Evolutionary conservation across 2,113 vertebrate species (phyloP), one percentile per base, ranked within the genome.

Genomic region (Dissostichus mawsoni): DNA sequence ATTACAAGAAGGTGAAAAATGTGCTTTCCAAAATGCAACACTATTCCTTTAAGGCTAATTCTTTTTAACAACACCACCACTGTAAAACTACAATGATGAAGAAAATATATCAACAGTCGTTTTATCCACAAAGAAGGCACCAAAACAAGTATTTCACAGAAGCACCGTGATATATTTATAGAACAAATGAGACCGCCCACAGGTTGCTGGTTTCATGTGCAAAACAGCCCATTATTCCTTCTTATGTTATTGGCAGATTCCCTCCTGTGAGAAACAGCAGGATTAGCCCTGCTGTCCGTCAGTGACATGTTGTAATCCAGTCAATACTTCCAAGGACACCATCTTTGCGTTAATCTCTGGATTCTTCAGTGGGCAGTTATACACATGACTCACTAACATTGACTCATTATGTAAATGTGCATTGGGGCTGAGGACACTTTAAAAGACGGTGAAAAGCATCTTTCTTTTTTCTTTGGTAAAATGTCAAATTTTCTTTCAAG

Each of bases 251-350:
- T 25, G 47, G 57, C 81, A 79, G 74, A 69, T 65, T 67, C 14
- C 7, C 64, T 85, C 69, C 69, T 65, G 6, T 20, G 73, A 83
- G 86, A 69, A 80, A 57, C 56, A 74, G 66, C 29, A 9, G 78
- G 85, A 89, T 85, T 82, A 79, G 20, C 64, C 63, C 51, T 17
- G 72, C 74, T 80, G 73, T 64, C 74, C 18, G 36, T 84, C 70
- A 69, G 44, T 7, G 36, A 69, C 41, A 56, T 47, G 65, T 59
- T 47, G 55, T 87, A 81, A 86, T 85, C 77, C 81, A 84, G 76
- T 91, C 87, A 14, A 82, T 85, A 76, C 53, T 16, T 83, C 81
- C 80, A 85, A 92, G 89, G 85, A 85, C 89, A 89, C 82, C 85
- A 85, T 77, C 62, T 66, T 48, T 51, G 59, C 36, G 65, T 67